Evolutionary conservation across 2,113 vertebrate species (phyloP), one percentile per base, ranked within the genome.

Genomic region (Tychaedon coryphoeus): DNA sequence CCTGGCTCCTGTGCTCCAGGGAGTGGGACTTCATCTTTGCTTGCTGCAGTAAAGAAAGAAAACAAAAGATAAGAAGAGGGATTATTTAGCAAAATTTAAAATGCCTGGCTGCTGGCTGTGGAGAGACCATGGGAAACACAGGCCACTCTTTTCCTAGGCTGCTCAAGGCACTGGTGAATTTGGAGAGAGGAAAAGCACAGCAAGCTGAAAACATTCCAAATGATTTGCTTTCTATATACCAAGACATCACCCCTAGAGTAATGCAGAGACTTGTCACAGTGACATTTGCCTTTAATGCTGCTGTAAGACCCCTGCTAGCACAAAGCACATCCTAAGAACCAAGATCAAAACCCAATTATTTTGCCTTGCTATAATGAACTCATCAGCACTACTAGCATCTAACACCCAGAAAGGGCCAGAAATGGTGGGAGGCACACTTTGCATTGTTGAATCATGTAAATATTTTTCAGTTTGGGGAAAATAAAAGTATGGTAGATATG

Each of bases 11-110:
- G 81, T 99, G 98, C 67, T 99, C 99, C 82, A 99, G 83, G 40
- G 98, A 98, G 93, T 99, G 99, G n/a, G 98, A 95, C 94, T 99
- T 99, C 87, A 99, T 98, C 95, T 99, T 99, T 36, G 99, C 98
- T 98, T 99, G 97, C 94, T 96, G 91, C 42, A 95, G 76, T 84
- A 91, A 95, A 95, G 31, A 94, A 85, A 96, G 28, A 89, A 58
- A 93, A 77, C 28, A 89, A 50, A 58, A 85, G n/a, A 74, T 81
- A 80, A 96, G 65, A 34, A 82, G 58, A 42, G 45, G 16, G 34
- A 89, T 83, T 88, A 93, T 67, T 83, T 67, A 91, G 67, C n/a
- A 88, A 85, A 81, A 91, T 76, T 53, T 29, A 77, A 93, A 95
- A 67, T 58, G 71, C n/a, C 70, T 80, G 40, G n/a, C 29, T 76